Evolutionary conservation across 2,113 vertebrate species (phyloP).

Genomic region (Anthoscopus minutus): DNA sequence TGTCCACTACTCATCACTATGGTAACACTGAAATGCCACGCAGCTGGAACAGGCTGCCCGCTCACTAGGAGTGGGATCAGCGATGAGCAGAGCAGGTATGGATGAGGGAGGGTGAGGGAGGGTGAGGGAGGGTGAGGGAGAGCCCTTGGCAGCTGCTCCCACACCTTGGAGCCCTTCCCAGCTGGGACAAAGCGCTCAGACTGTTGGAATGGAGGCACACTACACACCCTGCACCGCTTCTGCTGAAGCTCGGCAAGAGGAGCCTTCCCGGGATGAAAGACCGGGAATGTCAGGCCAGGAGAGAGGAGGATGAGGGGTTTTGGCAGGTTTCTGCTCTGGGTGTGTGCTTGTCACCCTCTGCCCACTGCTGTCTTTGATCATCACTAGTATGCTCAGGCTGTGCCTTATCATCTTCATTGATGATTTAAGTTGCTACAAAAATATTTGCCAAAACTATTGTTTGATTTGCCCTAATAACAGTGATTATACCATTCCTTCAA

Average conservation of each 20-base stretch:
- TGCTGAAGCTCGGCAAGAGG: neutral
- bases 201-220: rapidly evolving
- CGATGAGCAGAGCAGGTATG: neutral
- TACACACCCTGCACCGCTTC: rapidly evolving
- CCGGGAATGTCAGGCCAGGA: rapidly evolving
- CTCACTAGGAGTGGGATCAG: neutral
- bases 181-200: neutral
- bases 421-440: neutral
- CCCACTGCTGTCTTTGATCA: slow-evolving; percentile 9
- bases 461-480: slow-evolving; percentile 66
- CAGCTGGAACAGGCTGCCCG: slow-evolving; percentile 4
- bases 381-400: neutral
- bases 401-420: slow-evolving; percentile 10
- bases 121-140: neutral
- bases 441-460: slow-evolving; percentile 60
- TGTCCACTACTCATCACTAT: slow-evolving; percentile 71
- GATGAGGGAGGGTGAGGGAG: neutral
- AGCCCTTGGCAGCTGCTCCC: neutral
- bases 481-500: slow-evolving; percentile 63
- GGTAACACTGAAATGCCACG: slow-evolving; percentile 64
- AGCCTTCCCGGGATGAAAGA: neutral
- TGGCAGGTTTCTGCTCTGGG: neutral
- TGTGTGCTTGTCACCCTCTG: neutral
- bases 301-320: neutral
- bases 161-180: neutral